Base-by-base conservation (phyloP, 1,140 invertebrate genomes). In the Augochlora pura region DNA sequence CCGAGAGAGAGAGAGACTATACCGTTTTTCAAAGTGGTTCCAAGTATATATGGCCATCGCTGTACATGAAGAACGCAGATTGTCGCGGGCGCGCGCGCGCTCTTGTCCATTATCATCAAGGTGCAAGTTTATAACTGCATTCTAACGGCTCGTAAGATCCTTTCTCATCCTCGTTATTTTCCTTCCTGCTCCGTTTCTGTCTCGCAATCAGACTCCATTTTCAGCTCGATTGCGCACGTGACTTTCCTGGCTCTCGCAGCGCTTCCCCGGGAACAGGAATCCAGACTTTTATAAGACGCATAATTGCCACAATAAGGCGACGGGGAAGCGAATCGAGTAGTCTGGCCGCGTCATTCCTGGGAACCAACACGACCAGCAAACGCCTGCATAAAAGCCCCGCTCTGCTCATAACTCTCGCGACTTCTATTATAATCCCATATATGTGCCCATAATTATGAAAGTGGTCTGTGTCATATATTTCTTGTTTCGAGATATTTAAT, bases 191-290 rank as follows among this genome's bases (percentile, higher is more conserved):
- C 46, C 60, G 23, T 71, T 42, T 71, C 42, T 76, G 39, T 64
- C 60, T 54, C 10, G 68, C 46, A 71, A 77, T 70, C 67, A 64
- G 59, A 25, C 46, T 39, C 67, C 67, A 77, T 77, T 77, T 77
- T 70, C 67, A 71, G 38, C 59, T 77, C 67, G 68, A 71, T 77
- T 71, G 66, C 46, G 68, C 67, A 49, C 60, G 67, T 64, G 67
- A 49, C 68, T 71, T 49, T 52, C 25, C 27, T 63, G 46, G n/a
- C 23, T 63, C 57, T 57, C 63, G 21, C 12, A 21, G 0, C 4
- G 25, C 42, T 49, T 1, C 10, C 39, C 6, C 8, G 21, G 16
- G 12, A 77, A 38, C 27, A 32, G 32, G 52, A 70, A 54, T 66
- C n/a, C 32, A 16, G 42, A 71, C 46, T 70, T 49, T 60, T 77